A percentile compares a stretch with the other conserved stretches of the same genome.
Evolutionary conservation across 2,113 vertebrate genomes (phyloP).

Genomic region (Notechis scutatus): DNA sequence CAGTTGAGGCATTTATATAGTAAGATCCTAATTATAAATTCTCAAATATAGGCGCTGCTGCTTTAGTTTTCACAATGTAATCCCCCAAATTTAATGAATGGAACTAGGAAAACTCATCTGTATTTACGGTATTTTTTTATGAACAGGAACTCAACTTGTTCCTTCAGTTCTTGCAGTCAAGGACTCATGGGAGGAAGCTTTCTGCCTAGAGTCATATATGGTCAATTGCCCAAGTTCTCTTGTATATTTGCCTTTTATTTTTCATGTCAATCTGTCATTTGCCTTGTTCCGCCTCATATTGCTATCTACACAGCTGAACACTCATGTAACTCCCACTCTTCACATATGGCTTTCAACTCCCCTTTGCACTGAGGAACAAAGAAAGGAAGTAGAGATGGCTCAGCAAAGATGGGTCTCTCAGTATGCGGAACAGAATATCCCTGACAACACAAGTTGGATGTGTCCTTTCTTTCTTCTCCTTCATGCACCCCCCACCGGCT

Average conservation of each 20-base stretch:
- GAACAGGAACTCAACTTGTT: background rate
- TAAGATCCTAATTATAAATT: background rate
- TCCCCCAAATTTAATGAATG: background rate
- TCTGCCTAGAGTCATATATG: background rate
- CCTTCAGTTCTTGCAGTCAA: background rate
- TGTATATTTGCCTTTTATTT: background rate
- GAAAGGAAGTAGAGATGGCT: background rate
- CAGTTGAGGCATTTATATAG: background rate
- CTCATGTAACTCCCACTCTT: background rate
- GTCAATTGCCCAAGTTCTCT: background rate
- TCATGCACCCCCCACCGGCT: background rate
- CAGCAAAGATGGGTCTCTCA: background rate
- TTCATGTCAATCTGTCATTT: background rate
- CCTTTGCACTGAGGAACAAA: background rate
- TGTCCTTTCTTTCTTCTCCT: background rate
- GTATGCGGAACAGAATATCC: constrained; percentile 3
- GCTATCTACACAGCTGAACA: background rate
- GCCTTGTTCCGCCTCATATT: background rate
- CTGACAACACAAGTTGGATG: background rate
- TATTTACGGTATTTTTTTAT: background rate
- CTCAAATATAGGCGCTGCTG: background rate
- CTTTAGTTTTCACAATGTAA: background rate
- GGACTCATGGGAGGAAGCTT: background rate
- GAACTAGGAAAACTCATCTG: background rate
- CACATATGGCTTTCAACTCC: background rate